These are phyloP conservation scores for Cecidostiba fungosa DNA, from an alignment of 2,888 invertebrate species.

Conservation along the genomic window DNA sequence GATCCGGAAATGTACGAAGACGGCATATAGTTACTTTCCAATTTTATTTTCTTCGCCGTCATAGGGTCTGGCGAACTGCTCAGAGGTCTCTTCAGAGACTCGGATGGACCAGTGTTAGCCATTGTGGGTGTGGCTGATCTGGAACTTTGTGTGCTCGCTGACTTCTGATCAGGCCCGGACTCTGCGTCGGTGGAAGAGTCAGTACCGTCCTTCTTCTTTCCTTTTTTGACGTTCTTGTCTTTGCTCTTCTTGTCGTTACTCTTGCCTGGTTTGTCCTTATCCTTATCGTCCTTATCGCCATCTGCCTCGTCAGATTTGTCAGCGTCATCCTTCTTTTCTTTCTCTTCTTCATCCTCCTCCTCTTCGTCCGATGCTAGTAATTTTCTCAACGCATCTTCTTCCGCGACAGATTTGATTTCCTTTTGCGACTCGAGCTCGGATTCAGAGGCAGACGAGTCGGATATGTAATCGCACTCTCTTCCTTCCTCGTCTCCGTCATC, in stretches of 20 bases:
- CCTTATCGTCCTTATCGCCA: constrained; percentile 82
- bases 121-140: constrained; percentile 80
- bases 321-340: constrained; percentile 86
- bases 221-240: constrained; percentile 75
- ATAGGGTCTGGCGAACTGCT: constrained; percentile 80
- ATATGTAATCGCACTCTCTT: constrained; percentile 96
- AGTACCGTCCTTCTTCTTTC: constrained; percentile 76
- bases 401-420: constrained; percentile 93
- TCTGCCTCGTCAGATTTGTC: constrained; percentile 79
- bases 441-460: constrained; percentile 91
- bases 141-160: constrained; percentile 82
- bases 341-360: constrained; percentile 89
- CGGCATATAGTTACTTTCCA: constrained; percentile 80
- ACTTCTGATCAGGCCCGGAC: constrained; percentile 76
- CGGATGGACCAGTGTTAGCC: constrained; percentile 75
- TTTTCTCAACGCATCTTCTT: constrained; percentile 93
- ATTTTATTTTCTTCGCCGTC: constrained; percentile 82
- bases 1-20: constrained; percentile 81
- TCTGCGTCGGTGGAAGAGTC: constrained; percentile 76
- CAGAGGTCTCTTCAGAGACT: constrained; percentile 74
- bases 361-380: constrained; percentile 94
- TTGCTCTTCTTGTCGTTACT: constrained; percentile 77
- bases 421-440: constrained; percentile 86
- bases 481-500: constrained; percentile 99
- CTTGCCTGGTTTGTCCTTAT: constrained; percentile 81